Base-by-base conservation (phyloP, 2,113 vertebrate species). In the Lasiurus cinereus region DNA sequence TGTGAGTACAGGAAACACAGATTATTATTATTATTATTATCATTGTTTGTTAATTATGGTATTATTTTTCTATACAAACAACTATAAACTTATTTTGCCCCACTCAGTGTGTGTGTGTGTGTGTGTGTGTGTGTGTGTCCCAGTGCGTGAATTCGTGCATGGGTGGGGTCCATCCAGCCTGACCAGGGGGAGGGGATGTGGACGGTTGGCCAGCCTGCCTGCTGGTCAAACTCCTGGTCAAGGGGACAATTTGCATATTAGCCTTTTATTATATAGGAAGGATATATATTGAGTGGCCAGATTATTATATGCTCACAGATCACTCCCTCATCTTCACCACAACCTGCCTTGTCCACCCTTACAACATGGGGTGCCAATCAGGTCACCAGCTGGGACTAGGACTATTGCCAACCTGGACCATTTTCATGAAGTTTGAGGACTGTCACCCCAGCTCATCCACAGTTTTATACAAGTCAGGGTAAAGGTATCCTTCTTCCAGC, bases 321-420 rank as follows among this genome's bases (percentile, higher is more conserved):
- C 27, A 13, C 50, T n/a, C 29, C 36, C 19, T 13, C 27, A 18
- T 39, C 82, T 76, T 76, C n/a, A n/a, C 76, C n/a, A 31, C 48
- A 12, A 1, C 12, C 59, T 33, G 1, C 19, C 50, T 67, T 69
- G 72, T 19, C 19, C 59, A 66, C 13, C 33, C 15, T 64, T 79
- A 56, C 64, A 27, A 21, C 24, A 4, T 2, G 5, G 18, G 15
- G 16, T 52, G 50, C 13, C 18, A 16, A 0, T 50, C 64, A 66
- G 29, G 33, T 33, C 36, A 66, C 16, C 27, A 24, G 1, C 18
- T 22, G 21, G 33, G 31, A 15, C n/a, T 9, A 1, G 21, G n/a
- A 36, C 50, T 52, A 0, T 1, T 6, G 9, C 22, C 48, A 54
- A 31, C 31, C n/a, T 11, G 0, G 0, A 6, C 3, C 15, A 0